Base-by-base conservation (phyloP, 2,888 invertebrate genomes). In the Cremastinae sp. region DNA sequence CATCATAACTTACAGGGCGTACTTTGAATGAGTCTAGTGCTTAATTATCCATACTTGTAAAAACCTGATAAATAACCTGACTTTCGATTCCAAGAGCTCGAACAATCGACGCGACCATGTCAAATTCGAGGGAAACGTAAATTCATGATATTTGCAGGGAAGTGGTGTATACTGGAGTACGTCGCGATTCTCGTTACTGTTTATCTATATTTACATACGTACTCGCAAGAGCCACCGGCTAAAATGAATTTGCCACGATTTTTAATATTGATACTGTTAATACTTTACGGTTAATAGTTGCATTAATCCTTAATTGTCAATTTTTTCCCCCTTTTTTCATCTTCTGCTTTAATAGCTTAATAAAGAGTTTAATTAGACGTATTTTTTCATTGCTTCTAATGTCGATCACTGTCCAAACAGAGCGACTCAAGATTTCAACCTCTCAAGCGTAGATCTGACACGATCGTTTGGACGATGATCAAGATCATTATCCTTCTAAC, bases 331-430 rank as follows among this genome's bases (percentile, higher is more conserved):
- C 22, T 56, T 18, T 20, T 18, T 61, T 16, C n/a, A n/a, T n/a
- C 2, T 61, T 41, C 39, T 56, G 12, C 18, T 70, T 64, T 71
- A 37, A 18, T 72, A 69, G 64, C 53, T 78, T 75, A 79, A 49
- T 62, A 65, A 61, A 74, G 70, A 71, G 51, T 65, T 70, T 14
- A 28, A 62, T 70, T 70, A 69, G 65, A 59, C 59, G 39, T 68
- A 68, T 59, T 62, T 62, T n/a, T 74, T 68, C 76, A 69, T 77
- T 73, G 72, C 47, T 47, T 16, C 62, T 73, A 74, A 81, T 78
- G 74, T 82, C 81, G 77, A 81, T 81, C 81, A 80, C 65, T 68
- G 82, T 61, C 79, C 81, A 81, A 81, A 79, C 74, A 55, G 58
- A 71, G 53, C 59, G 68, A 12, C 18, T 55, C 58, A 51, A 65